A percentile compares a stretch with the other conserved stretches of the same genome.
phyloP scores from a whole-genome alignment of 1,140 invertebrate species.

The Drosophila subpulchrella region DNA sequence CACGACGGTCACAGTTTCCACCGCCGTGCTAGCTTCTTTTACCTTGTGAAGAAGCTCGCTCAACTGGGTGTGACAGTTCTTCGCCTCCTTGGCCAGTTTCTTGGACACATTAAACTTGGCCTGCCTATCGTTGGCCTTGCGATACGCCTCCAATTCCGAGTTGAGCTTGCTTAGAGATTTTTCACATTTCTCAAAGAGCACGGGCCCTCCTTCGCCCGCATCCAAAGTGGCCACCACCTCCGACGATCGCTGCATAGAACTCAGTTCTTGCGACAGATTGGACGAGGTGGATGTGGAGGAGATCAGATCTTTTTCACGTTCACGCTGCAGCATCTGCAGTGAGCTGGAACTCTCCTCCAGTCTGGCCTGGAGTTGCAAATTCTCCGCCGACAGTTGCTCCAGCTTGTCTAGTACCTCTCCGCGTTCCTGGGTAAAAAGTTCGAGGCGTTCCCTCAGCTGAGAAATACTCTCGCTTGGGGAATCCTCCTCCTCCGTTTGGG shows the following conservation, averaged over 20 bases:
- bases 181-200: constrained; percentile 76
- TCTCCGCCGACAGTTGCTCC: constrained; percentile 87
- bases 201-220: constrained; percentile 49
- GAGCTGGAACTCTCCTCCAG: constrained; percentile 34
- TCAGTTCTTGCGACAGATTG: constrained; percentile 74
- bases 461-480: constrained; percentile 85
- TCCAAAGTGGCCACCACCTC: constrained; percentile 73
- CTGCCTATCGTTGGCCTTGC: constrained; percentile 74
- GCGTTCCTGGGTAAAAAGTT: constrained; percentile 88
- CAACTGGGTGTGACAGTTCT: constrained; percentile 71
- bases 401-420: constrained; percentile 89
- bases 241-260: constrained; percentile 75
- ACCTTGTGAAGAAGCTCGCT: constrained; percentile 83
- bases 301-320: constrained; percentile 52
- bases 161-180: constrained; percentile 66
- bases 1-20: constrained; percentile 82
- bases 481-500: constrained; percentile 80
- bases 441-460: constrained; percentile 87
- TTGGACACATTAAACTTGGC: constrained; percentile 79
- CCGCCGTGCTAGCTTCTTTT: constrained; percentile 84
- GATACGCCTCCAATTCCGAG: constrained; percentile 78
- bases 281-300: constrained; percentile 53
- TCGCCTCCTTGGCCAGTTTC: constrained; percentile 81
- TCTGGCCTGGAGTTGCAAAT: constrained; percentile 84
- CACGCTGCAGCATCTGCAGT: constrained; percentile 27